Evolutionary conservation across 2,888 invertebrate genomes (phyloP).

Genomic region (Drosophila imparisetae): DNA sequence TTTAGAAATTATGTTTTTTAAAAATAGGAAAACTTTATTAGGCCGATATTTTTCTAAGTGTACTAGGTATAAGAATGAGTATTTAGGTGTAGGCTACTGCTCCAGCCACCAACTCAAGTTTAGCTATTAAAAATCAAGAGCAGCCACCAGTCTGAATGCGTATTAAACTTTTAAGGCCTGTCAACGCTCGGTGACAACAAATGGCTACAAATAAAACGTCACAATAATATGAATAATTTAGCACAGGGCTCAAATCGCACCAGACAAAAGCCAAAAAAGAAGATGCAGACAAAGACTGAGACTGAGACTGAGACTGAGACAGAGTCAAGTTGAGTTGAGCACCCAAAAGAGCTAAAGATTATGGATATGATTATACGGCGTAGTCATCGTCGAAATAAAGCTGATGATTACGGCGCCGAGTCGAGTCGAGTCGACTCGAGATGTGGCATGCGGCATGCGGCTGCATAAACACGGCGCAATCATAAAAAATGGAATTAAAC

Average conservation of each 20-base stretch:
- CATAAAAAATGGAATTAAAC: constrained; percentile 76
- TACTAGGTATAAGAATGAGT: not conserved
- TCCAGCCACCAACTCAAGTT: not conserved
- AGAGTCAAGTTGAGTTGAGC: constrained; percentile 6
- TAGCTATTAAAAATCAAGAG: constrained; percentile 20
- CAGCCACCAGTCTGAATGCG: constrained; percentile 9
- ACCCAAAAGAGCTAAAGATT: constrained; percentile 62
- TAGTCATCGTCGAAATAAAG: constrained; percentile 47
- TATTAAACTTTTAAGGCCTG: constrained; percentile 68
- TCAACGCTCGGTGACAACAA: constrained; percentile 48
- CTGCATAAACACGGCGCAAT: constrained; percentile 74
- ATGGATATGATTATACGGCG: constrained; percentile 60
- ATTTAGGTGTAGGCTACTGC: not conserved
- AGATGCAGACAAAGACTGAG: constrained; percentile 2
- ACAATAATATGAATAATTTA: constrained; percentile 70
- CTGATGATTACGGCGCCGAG: constrained; percentile 45
- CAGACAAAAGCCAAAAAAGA: constrained; percentile 5
- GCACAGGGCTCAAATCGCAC: constrained; percentile 20
- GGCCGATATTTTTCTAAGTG: not conserved
- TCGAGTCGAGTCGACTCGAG: constrained; percentile 22
- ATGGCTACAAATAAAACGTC: constrained; percentile 60
- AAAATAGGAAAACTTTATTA: not conserved
- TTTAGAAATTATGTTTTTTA: not conserved
- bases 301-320: not conserved
- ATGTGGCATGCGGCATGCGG: constrained; percentile 46